A percentile compares a stretch with the other conserved stretches of the same genome.
Evolutionary conservation across 2,888 invertebrate species (phyloP).

Genomic region (Hermaeophaga mercurialis): DNA sequence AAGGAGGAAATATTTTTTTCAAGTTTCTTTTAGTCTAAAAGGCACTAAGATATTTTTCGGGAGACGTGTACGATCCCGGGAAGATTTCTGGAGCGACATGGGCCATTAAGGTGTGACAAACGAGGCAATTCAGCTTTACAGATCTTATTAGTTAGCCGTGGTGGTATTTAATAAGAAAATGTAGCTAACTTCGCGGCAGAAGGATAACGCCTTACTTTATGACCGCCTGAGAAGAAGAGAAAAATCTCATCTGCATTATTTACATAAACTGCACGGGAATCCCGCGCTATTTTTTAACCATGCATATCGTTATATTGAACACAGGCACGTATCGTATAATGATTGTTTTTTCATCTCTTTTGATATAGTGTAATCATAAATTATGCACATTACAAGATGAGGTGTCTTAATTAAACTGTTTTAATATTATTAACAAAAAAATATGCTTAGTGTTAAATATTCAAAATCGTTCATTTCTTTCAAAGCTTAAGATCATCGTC

Average conservation of each 20-base stretch:
- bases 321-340: not conserved
- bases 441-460: no score
- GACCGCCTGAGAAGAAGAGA: conserved; percentile 53
- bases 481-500: no score
- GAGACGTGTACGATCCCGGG: conserved; percentile 24
- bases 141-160: conserved; percentile 57
- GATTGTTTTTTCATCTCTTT: no score
- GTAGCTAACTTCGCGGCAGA: conserved; percentile 54
- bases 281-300: conserved; percentile 35
- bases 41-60: conserved; percentile 20
- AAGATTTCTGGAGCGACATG: conserved; percentile 33
- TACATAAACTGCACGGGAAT: conserved; percentile 59
- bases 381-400: no score
- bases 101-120: conserved; percentile 43
- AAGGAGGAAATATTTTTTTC: no score
- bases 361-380: no score
- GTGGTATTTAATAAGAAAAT: conserved; percentile 58
- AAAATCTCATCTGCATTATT: conserved; percentile 60
- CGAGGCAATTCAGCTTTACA: conserved; percentile 44
- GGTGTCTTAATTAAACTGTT: no score
- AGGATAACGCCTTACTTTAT: conserved; percentile 57
- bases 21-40: conserved; percentile 13
- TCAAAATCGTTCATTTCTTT: no score
- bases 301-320: conserved; percentile 41
- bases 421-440: no score